Evolutionary conservation across 1,140 invertebrate species (phyloP), one percentile per base, ranked within the genome.

Genomic region (Solenopsis fugax): DNA sequence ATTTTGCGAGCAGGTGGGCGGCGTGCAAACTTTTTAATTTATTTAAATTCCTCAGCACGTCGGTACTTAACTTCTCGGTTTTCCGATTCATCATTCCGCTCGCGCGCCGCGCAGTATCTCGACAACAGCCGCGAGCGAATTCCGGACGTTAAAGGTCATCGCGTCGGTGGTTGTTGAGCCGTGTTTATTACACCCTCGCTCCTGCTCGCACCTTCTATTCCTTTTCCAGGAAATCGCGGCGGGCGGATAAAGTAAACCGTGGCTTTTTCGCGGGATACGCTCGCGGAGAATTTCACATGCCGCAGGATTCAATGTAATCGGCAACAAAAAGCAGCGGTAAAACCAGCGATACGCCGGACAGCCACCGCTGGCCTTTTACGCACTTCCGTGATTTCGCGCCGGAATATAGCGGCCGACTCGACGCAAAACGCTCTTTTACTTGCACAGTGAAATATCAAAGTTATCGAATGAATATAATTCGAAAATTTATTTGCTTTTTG

Each of bases 21-120:
- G 24, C 18, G 45, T 60, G 58, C 34, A 54, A 64, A 80, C 48
- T 71, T 81, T 71, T 81, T 52, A 2, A 82, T 82, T 82, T 72
- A 82, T 82, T 82, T 82, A 72, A 80, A 82, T 60, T 72, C 41
- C 65, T n/a, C 12, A 0, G 29, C 29, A 24, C 24, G 24, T 58
- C 24, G 45, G 60, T 12, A 64, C 41, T 64, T 77, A 64, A 78
- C 60, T 82, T 82, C 16, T 41, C 41, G 41, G 34, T 72, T 82
- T 56, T 37, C 62, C 77, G 24, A 45, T 34, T 64, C 76, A 34
- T 80, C 62, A 24, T 69, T 54, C 41, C 54, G 13, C 41, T 67
- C 13, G n/a, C 50, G 10, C 16, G 37, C 34, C 52, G 37, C 13
- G 9, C 24, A 58, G 56, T 29, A 29, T 7, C 6, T 50, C 16